Base-by-base conservation (phyloP, 2,888 invertebrate species). In the Cephus rjabovi region DNA sequence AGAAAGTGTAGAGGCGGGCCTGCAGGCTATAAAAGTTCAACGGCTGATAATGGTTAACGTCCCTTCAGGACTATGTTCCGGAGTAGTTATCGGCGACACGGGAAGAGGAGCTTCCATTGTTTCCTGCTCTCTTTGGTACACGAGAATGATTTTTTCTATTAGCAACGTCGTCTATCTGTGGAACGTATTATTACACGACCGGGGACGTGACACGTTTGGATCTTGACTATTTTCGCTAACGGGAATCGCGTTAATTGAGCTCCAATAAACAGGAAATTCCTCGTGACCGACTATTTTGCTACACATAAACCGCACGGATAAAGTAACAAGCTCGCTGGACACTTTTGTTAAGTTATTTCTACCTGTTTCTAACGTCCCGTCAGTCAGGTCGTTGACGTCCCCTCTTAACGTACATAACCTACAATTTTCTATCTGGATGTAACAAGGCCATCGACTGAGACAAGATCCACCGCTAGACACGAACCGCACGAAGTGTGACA, bases 21-120 rank as follows among this genome's bases (percentile, higher is more conserved):
- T 74, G 73, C 56, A 34, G 69, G 73, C 40, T 56, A 79, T 79
- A 82, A 79, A 81, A 81, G 82, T 83, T 82, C 78, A 81, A 83
- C 77, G 81, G 76, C 80, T 81, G 80, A 80, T 81, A 82, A 23
- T 15, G 40, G 73, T 77, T 76, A 75, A 73, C 75, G 76, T 76
- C 74, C 76, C 77, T 71, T 73, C 71, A 56, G 56, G 56, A 56
- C 56, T 23, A 56, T 23, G 56, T 23, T 56, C 56, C 34, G 37
- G 30, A 34, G 34, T 56, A 15, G 37, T 74, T 33, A 34, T 31
- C 33, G 37, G 74, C 33, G 40, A 35, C 23, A 77, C 74, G 74
- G 77, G 74, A 74, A 69, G 77, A 56, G 68, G 6, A 31, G n/a
- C 23, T 23, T 23, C 33, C 33, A 33, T 75, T 74, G 35, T 77